phyloP scores from a whole-genome alignment of 2,888 invertebrate species.

The Mactromeris polynyma region DNA sequence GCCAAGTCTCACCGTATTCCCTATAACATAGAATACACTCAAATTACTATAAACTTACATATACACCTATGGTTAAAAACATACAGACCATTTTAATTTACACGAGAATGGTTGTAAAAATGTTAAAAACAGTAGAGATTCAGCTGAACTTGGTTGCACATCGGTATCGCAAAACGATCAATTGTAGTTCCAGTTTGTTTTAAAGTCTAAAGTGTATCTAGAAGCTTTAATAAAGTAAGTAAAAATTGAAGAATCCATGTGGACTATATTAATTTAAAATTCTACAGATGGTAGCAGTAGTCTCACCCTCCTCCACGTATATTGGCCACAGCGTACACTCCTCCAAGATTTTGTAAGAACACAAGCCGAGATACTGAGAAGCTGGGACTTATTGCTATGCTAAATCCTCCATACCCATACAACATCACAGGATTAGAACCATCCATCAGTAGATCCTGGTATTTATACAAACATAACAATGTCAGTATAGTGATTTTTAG shows the following conservation, averaged over 20 bases:
- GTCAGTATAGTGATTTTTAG: too few species aligned
- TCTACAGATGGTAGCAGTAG: not conserved
- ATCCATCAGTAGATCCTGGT: constrained; percentile 90
- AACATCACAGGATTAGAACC: constrained; percentile 94
- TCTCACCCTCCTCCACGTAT: constrained; percentile 97
- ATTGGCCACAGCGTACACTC: constrained; percentile 96
- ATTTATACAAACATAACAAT: constrained; percentile 58
- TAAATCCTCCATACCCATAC: constrained; percentile 99
- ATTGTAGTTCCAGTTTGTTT: too few species aligned
- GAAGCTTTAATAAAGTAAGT: too few species aligned
- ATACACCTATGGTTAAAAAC: too few species aligned
- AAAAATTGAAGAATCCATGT: too few species aligned
- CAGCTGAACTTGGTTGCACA: too few species aligned
- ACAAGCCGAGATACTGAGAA: constrained; percentile 95
- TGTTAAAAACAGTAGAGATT: too few species aligned
- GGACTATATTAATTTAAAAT: not conserved
- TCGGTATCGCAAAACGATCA: too few species aligned
- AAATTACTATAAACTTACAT: too few species aligned
- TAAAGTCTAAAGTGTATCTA: too few species aligned
- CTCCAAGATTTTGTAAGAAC: constrained; percentile 95
- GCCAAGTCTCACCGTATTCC: constrained; percentile 98
- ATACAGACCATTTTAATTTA: too few species aligned
- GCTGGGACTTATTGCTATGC: constrained; percentile 95
- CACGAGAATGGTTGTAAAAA: too few species aligned
- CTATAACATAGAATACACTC: constrained; percentile 88